Base-by-base conservation (phyloP, 92 coral and sea anemone species). In the Pocillopora grandis region DNA sequence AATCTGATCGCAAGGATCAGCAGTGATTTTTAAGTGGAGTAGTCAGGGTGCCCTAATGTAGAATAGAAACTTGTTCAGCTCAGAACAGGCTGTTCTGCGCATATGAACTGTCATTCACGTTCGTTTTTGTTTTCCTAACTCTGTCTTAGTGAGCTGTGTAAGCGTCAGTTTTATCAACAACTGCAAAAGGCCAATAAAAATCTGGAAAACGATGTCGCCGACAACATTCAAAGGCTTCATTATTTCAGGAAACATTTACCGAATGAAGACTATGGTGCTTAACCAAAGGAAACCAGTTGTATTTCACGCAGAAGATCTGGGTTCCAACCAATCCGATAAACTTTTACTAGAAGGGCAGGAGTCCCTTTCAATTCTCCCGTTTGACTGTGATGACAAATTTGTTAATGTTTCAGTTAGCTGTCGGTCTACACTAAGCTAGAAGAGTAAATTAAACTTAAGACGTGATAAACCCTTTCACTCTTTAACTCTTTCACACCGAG, bases 181-280 rank as follows among this genome's bases (percentile, higher is more conserved):
- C 62, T 85, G 70, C 61, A 84, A 83, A 23, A 89, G 80, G 62
- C 89, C 92, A 11, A 62, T 89, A 71, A 80, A 86, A 67, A 89
- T 89, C 66, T 89, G 92, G 92, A 89, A 89, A 72, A 85, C 89
- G 49, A 67, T 89, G 84, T 89, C 92, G 16, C 78, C 64, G 84
- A 86, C 79, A 49, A 74, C 84, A 73, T 89, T 89, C 49, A 89
- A 85, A 71, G 92, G 92, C 71, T 89, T 85, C 19, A 70, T 70
- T 17, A 69, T 89, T 57, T 70, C 71, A 4, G 89, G 89, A 76
- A 85, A 85, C 16, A 75, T 17, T 56, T 85, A 89, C 42, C 85
- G 82, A 63, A 73, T 89, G 58, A 89, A 89, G 65, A 89, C 92
- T n/a, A 85, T 89, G 84, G 92, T 85, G 19, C 70, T 58, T 9